Conservation (phyloP, 2,888 invertebrate genomes). For the Spisula subtruncata region DNA sequence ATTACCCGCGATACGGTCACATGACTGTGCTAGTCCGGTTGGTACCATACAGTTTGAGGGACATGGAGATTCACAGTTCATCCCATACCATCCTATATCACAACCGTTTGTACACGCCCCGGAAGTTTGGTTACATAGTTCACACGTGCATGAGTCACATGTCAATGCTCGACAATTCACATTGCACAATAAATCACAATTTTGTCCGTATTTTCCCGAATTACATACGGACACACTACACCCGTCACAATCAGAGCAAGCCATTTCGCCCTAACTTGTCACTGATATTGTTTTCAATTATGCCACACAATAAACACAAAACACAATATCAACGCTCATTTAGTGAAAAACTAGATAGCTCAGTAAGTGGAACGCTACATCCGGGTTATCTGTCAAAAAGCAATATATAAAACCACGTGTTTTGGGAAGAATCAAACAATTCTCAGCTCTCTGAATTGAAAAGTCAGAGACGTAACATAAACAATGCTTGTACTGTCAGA, state of each 20-base stretch:
- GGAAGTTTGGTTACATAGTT: constrained; percentile 51
- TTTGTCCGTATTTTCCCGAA: constrained; percentile 51
- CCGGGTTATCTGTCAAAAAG: too few relatives aligned
- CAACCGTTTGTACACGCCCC: constrained; percentile 66
- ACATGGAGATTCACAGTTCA: constrained; percentile 56
- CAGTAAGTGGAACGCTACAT: neutral
- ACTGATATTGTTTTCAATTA: neutral
- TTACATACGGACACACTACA: constrained; percentile 49
- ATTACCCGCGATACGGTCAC: constrained; percentile 54
- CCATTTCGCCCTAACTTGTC: constrained; percentile 23
- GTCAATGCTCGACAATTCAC: constrained; percentile 61
- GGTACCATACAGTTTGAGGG: constrained; percentile 54
- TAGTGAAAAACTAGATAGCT: too few relatives aligned
- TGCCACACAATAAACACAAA: too few relatives aligned
- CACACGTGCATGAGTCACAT: constrained; percentile 60
- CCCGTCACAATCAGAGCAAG: constrained; percentile 48
- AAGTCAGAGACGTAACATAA: neutral
- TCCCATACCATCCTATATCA: constrained; percentile 64
- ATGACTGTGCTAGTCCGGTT: constrained; percentile 17
- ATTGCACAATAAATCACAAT: constrained; percentile 55
- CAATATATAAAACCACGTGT: neutral
- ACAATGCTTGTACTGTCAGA: neutral
- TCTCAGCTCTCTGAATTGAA: neutral
- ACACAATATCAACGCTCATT: too few relatives aligned
- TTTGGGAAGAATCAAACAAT: neutral